Conservation (phyloP, 2,113 vertebrate species). For the Chroicocephalus ridibundus region DNA sequence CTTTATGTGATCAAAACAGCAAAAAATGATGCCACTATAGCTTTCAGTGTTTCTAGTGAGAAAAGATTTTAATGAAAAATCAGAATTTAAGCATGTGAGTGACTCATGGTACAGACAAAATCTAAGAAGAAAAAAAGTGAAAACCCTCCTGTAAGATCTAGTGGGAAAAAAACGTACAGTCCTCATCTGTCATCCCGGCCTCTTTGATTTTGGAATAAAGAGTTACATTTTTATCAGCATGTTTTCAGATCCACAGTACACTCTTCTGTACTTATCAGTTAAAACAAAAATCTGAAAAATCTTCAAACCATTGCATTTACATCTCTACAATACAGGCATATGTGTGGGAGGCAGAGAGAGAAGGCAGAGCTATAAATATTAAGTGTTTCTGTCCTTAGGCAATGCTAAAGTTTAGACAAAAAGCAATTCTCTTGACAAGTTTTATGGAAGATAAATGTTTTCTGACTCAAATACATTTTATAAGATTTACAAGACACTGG, state of each 20-base stretch:
- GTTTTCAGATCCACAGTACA: background rate
- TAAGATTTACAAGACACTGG: background rate
- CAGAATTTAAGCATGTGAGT: background rate
- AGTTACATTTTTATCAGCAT: background rate
- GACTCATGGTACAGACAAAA: background rate
- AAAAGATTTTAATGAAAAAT: background rate
- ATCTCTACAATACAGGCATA: background rate
- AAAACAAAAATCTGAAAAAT: background rate
- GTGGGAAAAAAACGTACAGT: background rate
- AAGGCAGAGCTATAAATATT: background rate
- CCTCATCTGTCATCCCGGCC: background rate
- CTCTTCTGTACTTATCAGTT: background rate
- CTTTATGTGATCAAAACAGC: background rate
- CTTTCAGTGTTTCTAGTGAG: background rate
- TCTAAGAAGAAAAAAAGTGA: background rate
- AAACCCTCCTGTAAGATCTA: background rate
- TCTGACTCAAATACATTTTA: background rate
- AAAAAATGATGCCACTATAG: background rate
- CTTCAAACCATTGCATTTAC: background rate
- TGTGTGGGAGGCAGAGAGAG: background rate
- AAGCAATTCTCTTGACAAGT: conserved; percentile 13
- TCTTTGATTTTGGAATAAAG: background rate
- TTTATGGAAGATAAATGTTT: conserved; percentile 11
- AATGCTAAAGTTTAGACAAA: background rate
- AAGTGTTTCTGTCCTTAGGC: background rate